These are phyloP conservation scores for Perizoma affinitatum DNA, from an alignment of 2,888 invertebrate species.

Conservation along the genomic window DNA sequence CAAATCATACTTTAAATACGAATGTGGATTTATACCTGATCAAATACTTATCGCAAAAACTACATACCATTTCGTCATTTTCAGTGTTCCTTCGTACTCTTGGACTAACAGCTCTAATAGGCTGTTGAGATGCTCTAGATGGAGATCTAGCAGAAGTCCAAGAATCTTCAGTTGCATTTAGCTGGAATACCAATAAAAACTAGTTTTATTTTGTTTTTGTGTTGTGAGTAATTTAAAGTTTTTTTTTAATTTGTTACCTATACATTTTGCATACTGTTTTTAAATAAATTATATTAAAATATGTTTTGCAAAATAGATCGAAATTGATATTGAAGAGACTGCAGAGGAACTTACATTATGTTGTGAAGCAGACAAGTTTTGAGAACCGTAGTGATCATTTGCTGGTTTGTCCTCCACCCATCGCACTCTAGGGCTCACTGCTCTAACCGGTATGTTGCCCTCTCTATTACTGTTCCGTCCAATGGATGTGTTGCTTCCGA, in stretches of 20 bases:
- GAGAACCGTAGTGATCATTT: conserved; percentile 69
- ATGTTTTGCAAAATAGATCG: no score
- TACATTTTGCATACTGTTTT: no score
- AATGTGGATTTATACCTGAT: no score
- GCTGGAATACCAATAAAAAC: conserved; percentile 47
- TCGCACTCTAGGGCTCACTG: conserved; percentile 79
- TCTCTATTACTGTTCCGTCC: conserved; percentile 72
- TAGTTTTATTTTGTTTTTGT: no score
- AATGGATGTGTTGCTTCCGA: conserved; percentile 80
- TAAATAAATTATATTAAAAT: no score
- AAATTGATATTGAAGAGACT: no score
- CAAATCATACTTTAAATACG: background rate
- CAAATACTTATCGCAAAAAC: background rate
- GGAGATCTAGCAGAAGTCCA: conserved; percentile 74
- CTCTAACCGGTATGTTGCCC: conserved; percentile 78
- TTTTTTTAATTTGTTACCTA: no score
- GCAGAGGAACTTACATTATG: conserved; percentile 67
- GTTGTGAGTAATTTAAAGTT: background rate
- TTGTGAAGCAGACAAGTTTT: conserved; percentile 72
- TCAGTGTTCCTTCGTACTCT: conserved; percentile 75
- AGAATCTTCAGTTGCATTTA: conserved; percentile 67
- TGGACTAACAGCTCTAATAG: conserved; percentile 79
- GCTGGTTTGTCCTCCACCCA: conserved; percentile 77
- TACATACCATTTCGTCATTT: conserved; percentile 71
- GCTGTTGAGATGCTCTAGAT: conserved; percentile 75